phyloP scores from a whole-genome alignment of 1,140 invertebrate genomes.

The Drosophila navojoa region DNA sequence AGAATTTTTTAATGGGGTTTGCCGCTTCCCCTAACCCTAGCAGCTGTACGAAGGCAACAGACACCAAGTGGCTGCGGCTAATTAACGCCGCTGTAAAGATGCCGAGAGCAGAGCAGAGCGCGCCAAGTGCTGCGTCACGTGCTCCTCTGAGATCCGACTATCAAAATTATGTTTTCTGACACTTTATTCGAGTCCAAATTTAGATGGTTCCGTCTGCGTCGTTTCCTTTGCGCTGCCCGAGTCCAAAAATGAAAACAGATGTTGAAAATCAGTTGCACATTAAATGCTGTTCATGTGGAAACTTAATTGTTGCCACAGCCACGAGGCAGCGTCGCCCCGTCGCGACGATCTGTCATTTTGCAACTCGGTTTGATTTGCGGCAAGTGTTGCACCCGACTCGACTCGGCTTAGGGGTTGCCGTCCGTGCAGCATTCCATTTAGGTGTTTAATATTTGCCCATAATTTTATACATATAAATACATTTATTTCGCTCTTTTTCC shows the following conservation, averaged over 20 bases:
- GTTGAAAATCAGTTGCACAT: slow-evolving; percentile 83
- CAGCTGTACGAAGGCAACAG: slow-evolving; percentile 38
- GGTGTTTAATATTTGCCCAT: slow-evolving; percentile 48
- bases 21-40: neutral
- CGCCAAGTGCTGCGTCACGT: slow-evolving; percentile 42
- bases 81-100: slow-evolving; percentile 71
- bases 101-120: neutral
- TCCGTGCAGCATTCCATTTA: slow-evolving; percentile 15
- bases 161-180: slow-evolving; percentile 67
- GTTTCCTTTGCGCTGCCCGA: slow-evolving; percentile 68
- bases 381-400: slow-evolving; percentile 34
- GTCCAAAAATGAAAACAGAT: slow-evolving; percentile 81
- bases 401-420: slow-evolving; percentile 37
- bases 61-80: slow-evolving; percentile 77
- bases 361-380: slow-evolving; percentile 46
- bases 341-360: slow-evolving; percentile 59
- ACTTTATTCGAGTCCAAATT: slow-evolving; percentile 70
- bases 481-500: slow-evolving; percentile 13
- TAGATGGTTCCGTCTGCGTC: slow-evolving; percentile 68
- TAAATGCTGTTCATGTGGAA: slow-evolving; percentile 81
- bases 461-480: slow-evolving; percentile 24
- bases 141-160: slow-evolving; percentile 34
- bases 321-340: neutral
- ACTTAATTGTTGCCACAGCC: slow-evolving; percentile 78
- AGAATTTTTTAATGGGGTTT: slow-evolving; percentile 35